Evolutionary conservation across 2,797 vertebrate genomes (phyloP), one percentile per base, ranked within the genome.

Genomic region (Hypotaenidia okinawae): DNA sequence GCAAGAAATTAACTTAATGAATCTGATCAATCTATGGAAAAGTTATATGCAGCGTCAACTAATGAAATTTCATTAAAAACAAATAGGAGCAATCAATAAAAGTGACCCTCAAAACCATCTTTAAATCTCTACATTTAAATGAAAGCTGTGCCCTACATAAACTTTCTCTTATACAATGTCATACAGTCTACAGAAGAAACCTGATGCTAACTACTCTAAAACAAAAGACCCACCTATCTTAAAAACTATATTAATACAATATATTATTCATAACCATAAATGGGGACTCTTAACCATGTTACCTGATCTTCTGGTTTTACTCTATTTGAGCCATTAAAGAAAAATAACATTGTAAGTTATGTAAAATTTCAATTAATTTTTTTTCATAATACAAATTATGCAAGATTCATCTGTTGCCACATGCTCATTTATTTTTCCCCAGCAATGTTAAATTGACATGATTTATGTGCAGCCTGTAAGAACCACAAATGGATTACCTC

Each of bases 21-120:
- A 83, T 17, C 30, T 39, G 30, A 45, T 80, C 41, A 70, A 11
- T 55, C 69, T 45, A 55, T 27, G 22, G 21, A 84, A 54, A 83
- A 54, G 35, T 39, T 64, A 9, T 41, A 39, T 68, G 83, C 64
- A 27, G 23, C 52, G 32, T 16, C 73, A 91, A 61, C 30, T 70
- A 78, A 22, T 35, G 76, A 89, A 81, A 91, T 78, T 75, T 87
- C 61, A 75, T 89, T 92, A 85, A 74, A 84, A 84, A 93, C 33
- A 91, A 64, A n/a, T 68, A 45, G 11, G 49, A 87, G 10, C 23
- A 85, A 89, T 91, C 28, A 83, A 86, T 91, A 52, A 6, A 17
- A 75, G 75, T 52, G 54, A 61, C 2, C 10, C 27, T 62, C 84
- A 91, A 89, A 89, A 11, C 16, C 55, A 51, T 70, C 57, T 37